Conservation (phyloP, 1,140 invertebrate species). For the Dolichoris vasculosae region DNA sequence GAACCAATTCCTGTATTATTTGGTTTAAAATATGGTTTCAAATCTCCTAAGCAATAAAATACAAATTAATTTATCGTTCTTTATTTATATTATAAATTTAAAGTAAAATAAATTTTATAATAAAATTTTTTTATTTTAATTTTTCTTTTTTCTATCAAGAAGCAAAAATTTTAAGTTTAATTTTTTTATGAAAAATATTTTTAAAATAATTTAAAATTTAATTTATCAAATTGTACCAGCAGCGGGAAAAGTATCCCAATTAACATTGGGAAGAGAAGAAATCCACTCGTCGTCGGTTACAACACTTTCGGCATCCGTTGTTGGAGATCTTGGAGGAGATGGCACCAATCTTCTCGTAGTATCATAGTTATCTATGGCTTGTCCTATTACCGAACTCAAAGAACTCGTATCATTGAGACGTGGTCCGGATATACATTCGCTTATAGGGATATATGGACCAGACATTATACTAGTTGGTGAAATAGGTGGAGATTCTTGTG, state of each 20-base stretch:
- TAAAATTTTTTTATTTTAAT: neutral
- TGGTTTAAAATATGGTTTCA: conserved; percentile 75
- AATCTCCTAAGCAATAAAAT: conserved; percentile 56
- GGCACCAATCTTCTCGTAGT: conserved; percentile 67
- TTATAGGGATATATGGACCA: conserved; percentile 87
- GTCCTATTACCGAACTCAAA: conserved; percentile 64
- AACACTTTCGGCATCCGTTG: conserved; percentile 71
- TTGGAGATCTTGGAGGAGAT: conserved; percentile 70
- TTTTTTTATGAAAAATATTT: neutral
- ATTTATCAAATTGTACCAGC: conserved; percentile 49
- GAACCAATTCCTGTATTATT: conserved; percentile 77
- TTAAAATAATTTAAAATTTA: neutral
- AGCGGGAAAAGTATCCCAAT: conserved; percentile 77
- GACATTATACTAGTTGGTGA: conserved; percentile 78
- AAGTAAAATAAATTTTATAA: neutral
- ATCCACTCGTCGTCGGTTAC: conserved; percentile 70
- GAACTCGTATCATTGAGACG: conserved; percentile 73
- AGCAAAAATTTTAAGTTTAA: neutral
- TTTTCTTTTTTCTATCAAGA: neutral
- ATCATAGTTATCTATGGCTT: conserved; percentile 69
- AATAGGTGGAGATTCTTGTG: conserved; percentile 78
- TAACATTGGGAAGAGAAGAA: conserved; percentile 70
- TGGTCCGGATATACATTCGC: conserved; percentile 91
- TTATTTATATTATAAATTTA: neutral
- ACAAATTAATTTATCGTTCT: neutral